Evolutionary conservation across 2,797 vertebrate species (phyloP).

Genomic region (Furcifer pardalis): DNA sequence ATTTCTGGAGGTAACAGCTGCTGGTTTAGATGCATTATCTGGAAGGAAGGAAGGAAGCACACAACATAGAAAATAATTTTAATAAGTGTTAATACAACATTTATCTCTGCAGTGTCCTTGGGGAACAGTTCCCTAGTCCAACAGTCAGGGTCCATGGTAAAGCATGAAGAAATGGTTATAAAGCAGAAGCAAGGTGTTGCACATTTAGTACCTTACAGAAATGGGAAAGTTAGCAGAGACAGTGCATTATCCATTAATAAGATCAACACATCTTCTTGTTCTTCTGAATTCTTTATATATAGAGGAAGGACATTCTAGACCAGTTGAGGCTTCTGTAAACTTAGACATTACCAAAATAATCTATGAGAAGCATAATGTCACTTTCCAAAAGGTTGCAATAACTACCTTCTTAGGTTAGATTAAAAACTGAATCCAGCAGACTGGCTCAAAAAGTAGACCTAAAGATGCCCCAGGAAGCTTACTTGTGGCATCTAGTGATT

Average conservation of each 20-base stretch:
- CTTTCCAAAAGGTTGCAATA: not conserved
- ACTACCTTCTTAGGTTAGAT: not conserved
- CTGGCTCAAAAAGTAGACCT: not conserved
- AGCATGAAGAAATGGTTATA: not conserved
- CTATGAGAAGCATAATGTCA: not conserved
- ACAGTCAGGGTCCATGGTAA: not conserved
- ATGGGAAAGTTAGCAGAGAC: not conserved
- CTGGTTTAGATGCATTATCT: too few relatives aligned
- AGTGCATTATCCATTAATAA: not conserved
- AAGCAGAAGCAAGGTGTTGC: rapidly evolving
- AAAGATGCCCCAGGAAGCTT: not conserved
- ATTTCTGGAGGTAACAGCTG: too few relatives aligned
- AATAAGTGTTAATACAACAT: not conserved
- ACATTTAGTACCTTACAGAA: not conserved
- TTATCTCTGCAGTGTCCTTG: not conserved
- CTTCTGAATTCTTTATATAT: not conserved
- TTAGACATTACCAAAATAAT: not conserved
- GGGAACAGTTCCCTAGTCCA: not conserved
- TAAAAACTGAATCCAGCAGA: not conserved
- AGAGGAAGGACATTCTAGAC: not conserved
- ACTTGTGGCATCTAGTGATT: not conserved
- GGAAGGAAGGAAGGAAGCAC: too few relatives aligned
- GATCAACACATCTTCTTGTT: not conserved
- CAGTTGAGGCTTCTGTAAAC: not conserved
- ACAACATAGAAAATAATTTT: not conserved